Percentiles rank a stretch among this genome's conserved stretches.
Conservation (phyloP, 2,113 vertebrate genomes). For the Syrrhaptes paradoxus region DNA sequence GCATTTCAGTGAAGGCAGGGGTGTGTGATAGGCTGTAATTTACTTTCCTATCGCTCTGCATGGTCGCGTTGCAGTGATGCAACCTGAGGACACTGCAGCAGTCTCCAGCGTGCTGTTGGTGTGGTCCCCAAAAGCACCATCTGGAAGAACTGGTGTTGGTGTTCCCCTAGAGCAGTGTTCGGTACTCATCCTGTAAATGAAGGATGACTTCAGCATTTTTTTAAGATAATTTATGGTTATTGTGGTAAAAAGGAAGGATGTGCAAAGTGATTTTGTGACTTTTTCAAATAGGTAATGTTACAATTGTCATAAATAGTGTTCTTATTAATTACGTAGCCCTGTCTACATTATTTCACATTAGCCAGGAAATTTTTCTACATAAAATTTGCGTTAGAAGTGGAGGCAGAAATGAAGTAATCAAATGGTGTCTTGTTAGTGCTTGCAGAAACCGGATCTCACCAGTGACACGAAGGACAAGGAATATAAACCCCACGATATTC, state of each 20-base stretch:
- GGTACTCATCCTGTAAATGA: neutral
- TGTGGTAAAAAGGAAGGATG: neutral
- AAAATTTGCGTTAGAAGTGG: neutral
- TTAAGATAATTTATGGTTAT: neutral
- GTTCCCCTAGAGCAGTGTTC: neutral
- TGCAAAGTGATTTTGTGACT: neutral
- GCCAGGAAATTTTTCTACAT: neutral
- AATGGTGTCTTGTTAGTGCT: conserved; percentile 74
- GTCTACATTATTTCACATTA: neutral
- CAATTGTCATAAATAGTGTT: neutral
- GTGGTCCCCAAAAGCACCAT: neutral
- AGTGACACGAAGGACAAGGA: conserved; percentile 85
- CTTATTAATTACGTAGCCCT: neutral
- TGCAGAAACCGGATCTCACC: conserved; percentile 83
- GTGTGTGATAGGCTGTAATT: neutral
- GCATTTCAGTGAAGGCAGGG: neutral
- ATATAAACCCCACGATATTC: conserved; percentile 85
- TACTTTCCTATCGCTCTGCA: neutral
- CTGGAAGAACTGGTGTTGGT: neutral
- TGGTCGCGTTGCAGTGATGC: neutral
- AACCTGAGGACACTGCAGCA: neutral
- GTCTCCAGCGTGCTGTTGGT: neutral
- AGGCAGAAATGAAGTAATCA: neutral
- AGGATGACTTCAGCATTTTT: neutral
- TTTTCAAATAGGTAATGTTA: neutral